Base-by-base conservation (phyloP, 2,888 invertebrate genomes). In the Acleris literana region DNA sequence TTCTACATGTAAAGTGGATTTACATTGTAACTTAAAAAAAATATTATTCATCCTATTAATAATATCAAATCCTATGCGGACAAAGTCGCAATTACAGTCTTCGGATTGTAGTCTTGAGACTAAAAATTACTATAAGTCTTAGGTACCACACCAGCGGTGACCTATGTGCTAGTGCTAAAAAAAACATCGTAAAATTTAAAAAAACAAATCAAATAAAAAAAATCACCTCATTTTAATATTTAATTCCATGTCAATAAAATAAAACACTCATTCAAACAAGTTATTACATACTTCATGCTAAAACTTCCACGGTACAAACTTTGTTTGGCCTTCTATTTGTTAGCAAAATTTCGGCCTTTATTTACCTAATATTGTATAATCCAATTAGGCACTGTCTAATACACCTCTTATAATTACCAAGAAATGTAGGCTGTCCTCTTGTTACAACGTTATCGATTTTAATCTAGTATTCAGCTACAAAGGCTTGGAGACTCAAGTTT, bases 341-440 rank as follows among this genome's bases (percentile, higher is more conserved):
- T 3, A 7, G 17, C 46, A 11, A 22, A 48, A 48, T 57, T 43
- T 22, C 29, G 48, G 16, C 6, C 29, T 29, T 29, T 29, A 29
- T 29, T 29, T 29, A 25, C 25, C 25, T 25, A 29, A 29, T 1
- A 7, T 33, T 29, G 4, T 58, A 48, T 48, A 29, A 58, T 48
- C 48, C 48, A 58, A 58, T 58, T 58, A 48, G 16, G 48, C 17
- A 46, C 48, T 9, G 13, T 48, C 17, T 18, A 29, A 17, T 39
- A 57, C 46, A 29, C 57, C 29, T 58, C 18, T 33, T 29, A 58
- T 48, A 48, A 48, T 9, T 33, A 58, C 4, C 57, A 48, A 17
- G 48, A 58, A 16, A 33, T 9, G 7, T 9, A 33, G 18, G 29
- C 13, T 7, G 13, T 46, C 5, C 29, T 25, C 25, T 16, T 46